A percentile compares a stretch with the other conserved stretches of the same genome.
Conservation (phyloP, 1,140 invertebrate species). For the Tyrophagus putrescentiae region DNA sequence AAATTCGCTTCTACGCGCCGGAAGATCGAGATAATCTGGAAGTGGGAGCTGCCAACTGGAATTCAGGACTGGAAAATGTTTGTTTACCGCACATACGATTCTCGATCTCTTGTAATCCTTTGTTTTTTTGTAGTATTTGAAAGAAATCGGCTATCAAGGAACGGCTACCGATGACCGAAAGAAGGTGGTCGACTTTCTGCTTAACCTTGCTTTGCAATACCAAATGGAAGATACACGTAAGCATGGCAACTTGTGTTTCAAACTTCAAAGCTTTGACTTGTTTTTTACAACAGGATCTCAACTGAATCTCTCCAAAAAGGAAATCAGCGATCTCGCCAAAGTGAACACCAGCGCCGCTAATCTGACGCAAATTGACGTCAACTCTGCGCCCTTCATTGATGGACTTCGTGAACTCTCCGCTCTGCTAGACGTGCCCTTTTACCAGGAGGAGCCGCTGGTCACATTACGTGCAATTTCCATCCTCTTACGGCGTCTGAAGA, state of each 20-base stretch:
- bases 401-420: conserved; percentile 60
- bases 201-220: conserved; percentile 60
- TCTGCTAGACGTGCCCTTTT: conserved; percentile 57
- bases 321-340: not conserved
- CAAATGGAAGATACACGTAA: conserved; percentile 67
- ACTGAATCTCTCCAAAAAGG: not conserved
- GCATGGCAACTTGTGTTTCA: conserved; percentile 25
- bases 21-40: conserved; percentile 58
- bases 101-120: conserved; percentile 8
- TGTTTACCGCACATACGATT: not conserved
- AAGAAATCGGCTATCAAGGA: conserved; percentile 45
- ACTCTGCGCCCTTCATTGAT: conserved; percentile 60
- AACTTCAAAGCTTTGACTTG: not conserved
- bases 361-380: conserved; percentile 64
- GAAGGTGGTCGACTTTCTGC: conserved; percentile 60
- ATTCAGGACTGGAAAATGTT: conserved; percentile 44
- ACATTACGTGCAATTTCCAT: conserved; percentile 43
- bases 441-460: conserved; percentile 56
- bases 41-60: conserved; percentile 52
- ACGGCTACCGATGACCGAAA: conserved; percentile 49
- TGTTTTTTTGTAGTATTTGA: conserved; percentile 47
- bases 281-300: not conserved
- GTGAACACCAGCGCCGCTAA: not conserved
- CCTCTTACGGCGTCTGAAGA: conserved; percentile 17
- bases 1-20: conserved; percentile 71